Conservation (phyloP, 2,797 vertebrate genomes). For the Adelosebastes latens region DNA sequence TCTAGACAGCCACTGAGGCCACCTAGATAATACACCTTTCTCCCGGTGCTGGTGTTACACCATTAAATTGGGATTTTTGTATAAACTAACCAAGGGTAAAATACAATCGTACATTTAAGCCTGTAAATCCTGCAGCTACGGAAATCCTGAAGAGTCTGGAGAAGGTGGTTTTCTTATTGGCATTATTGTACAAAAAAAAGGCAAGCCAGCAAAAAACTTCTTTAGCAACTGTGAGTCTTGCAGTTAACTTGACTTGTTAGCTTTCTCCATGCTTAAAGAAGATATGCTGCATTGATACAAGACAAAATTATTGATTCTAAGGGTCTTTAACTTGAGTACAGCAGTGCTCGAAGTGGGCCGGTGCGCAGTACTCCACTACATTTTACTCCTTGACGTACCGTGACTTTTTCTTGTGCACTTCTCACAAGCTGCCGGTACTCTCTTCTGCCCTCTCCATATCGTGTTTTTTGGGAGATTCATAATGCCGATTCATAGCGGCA, state of each 20-base stretch:
- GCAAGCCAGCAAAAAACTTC: constrained; percentile 12
- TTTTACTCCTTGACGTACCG: too few species aligned
- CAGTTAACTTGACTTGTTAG: constrained; percentile 16
- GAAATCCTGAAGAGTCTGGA: constrained; percentile 5
- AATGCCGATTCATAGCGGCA: too few species aligned
- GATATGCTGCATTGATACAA: not conserved
- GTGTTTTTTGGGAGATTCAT: too few species aligned
- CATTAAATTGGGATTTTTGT: constrained; percentile 42
- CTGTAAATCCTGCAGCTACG: constrained; percentile 19
- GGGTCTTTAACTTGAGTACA: not conserved
- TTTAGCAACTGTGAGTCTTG: not conserved
- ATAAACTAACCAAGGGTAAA: constrained; percentile 35
- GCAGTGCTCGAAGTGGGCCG: too few species aligned
- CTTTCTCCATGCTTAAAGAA: not conserved
- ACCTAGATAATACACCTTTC: constrained; percentile 41
- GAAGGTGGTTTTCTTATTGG: constrained; percentile 5
- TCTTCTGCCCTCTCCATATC: too few species aligned
- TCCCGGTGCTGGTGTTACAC: constrained; percentile 12
- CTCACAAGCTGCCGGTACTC: too few species aligned
- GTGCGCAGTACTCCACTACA: too few species aligned
- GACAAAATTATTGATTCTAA: not conserved
- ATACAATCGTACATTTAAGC: constrained; percentile 12
- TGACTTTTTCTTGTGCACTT: too few species aligned
- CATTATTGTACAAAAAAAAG: constrained; percentile 3
- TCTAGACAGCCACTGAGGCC: constrained; percentile 23